Conservation (phyloP, 53 echinoderm and acorn worm genomes). For the Holothuria leucospilota region DNA sequence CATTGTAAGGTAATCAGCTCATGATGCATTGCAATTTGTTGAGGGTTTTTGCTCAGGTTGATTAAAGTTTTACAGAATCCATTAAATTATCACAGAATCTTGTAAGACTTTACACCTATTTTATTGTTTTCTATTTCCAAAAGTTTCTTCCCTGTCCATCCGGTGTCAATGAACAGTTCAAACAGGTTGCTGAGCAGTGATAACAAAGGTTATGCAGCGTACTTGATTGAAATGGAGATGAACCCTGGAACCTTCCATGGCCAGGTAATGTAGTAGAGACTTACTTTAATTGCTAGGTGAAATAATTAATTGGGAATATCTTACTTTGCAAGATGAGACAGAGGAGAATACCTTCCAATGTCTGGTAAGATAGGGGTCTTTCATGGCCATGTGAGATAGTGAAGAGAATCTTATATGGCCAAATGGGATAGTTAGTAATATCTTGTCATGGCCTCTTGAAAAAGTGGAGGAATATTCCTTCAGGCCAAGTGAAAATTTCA, state of each 20-base stretch:
- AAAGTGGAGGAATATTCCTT: too few relatives aligned
- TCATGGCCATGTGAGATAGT: background rate
- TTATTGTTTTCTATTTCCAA: background rate
- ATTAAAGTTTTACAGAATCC: too few relatives aligned
- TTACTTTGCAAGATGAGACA: conserved; percentile 21
- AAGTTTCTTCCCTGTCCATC: conserved; percentile 95
- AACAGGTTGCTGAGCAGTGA: conserved; percentile 89
- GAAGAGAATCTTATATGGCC: too few relatives aligned
- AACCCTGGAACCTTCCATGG: conserved; percentile 63
- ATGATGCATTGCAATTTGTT: too few relatives aligned
- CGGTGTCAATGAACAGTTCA: conserved; percentile 92
- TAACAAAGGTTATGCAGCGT: conserved; percentile 92
- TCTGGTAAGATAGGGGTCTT: conserved; percentile 22
- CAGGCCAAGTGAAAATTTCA: too few relatives aligned
- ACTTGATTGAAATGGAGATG: conserved; percentile 83
- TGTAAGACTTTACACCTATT: too few relatives aligned
- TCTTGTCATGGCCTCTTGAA: too few relatives aligned
- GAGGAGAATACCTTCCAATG: conserved; percentile 45
- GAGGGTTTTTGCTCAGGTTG: too few relatives aligned
- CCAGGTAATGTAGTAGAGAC: background rate
- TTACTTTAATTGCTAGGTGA: conserved; percentile 24
- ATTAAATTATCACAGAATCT: too few relatives aligned
- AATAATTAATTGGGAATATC: background rate
- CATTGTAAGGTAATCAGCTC: too few relatives aligned
- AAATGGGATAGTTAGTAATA: too few relatives aligned